Conservation (phyloP, 2,888 invertebrate genomes). For the Carpatolechia fugitivella region DNA sequence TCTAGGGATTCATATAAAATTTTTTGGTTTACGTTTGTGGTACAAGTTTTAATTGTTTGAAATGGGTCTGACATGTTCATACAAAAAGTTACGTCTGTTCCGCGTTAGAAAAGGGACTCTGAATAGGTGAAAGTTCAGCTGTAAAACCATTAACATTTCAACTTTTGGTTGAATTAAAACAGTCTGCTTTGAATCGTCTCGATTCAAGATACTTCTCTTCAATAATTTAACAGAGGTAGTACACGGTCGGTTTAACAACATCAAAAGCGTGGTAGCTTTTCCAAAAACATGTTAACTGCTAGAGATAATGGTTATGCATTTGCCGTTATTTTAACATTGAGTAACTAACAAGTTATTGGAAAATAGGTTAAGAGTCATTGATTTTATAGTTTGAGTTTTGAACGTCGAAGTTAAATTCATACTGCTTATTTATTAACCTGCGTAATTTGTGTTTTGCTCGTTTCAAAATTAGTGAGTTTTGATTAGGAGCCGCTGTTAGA, state of each 20-base stretch:
- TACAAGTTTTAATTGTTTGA: not conserved
- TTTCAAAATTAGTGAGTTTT: not conserved
- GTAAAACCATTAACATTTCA: conserved; percentile 8
- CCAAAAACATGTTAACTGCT: conserved; percentile 13
- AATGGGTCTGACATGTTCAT: not conserved
- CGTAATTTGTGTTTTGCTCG: not conserved
- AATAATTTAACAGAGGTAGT: too few species aligned
- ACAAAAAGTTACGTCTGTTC: not conserved
- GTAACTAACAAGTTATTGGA: not conserved
- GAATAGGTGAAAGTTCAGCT: conserved; percentile 4
- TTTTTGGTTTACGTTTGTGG: too few species aligned
- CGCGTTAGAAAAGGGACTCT: not conserved
- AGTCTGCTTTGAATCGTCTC: not conserved
- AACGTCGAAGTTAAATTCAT: not conserved
- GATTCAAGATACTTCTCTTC: too few species aligned
- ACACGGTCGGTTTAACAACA: not conserved
- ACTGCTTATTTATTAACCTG: not conserved
- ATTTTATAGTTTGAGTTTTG: not conserved
- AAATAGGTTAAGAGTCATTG: conserved; percentile 1
- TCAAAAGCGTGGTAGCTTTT: conserved; percentile 5
- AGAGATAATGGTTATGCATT: conserved; percentile 12
- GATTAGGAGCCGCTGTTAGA: not conserved
- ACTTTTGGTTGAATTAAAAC: not conserved
- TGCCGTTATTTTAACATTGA: too few species aligned
- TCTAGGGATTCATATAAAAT: too few species aligned